A percentile compares a stretch with the other conserved stretches of the same genome.
phyloP scores from a whole-genome alignment of 2,797 vertebrate species.

The Atherinosoma microstoma region DNA sequence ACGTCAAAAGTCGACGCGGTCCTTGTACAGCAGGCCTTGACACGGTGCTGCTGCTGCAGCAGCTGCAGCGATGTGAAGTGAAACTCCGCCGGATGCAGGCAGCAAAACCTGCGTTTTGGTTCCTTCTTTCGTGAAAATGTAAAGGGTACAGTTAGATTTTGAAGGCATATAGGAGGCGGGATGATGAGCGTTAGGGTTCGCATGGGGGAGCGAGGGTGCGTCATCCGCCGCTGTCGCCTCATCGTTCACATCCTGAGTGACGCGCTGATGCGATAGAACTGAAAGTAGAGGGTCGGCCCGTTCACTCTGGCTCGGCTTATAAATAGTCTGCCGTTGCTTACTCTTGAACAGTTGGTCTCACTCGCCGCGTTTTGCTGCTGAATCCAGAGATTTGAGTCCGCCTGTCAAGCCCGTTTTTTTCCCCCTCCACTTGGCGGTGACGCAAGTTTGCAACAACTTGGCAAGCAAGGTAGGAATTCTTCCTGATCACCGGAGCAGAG shows the following conservation, averaged over 20 bases:
- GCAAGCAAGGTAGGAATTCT: conserved; percentile 55
- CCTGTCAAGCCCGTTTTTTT: conserved; percentile 5
- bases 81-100: conserved; percentile 3
- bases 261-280: conserved; percentile 49
- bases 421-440: conserved; percentile 43
- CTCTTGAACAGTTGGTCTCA: neutral
- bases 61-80: conserved; percentile 8
- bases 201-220: neutral
- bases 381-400: conserved; percentile 14
- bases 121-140: neutral
- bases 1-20: neutral
- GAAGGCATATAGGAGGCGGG: neutral
- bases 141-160: neutral
- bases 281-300: conserved; percentile 45
- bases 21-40: conserved; percentile 7
- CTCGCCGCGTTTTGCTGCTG: neutral
- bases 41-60: neutral
- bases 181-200: neutral
- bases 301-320: conserved; percentile 33
- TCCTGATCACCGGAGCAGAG: conserved; percentile 24
- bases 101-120: neutral
- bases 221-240: conserved; percentile 4
- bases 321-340: conserved; percentile 20
- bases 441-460: conserved; percentile 51
- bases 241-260: conserved; percentile 25